Percentiles rank a stretch among this genome's conserved stretches.
phyloP scores from a whole-genome alignment of 2,888 invertebrate genomes.

The Imbricaverruca yamaguchii region DNA sequence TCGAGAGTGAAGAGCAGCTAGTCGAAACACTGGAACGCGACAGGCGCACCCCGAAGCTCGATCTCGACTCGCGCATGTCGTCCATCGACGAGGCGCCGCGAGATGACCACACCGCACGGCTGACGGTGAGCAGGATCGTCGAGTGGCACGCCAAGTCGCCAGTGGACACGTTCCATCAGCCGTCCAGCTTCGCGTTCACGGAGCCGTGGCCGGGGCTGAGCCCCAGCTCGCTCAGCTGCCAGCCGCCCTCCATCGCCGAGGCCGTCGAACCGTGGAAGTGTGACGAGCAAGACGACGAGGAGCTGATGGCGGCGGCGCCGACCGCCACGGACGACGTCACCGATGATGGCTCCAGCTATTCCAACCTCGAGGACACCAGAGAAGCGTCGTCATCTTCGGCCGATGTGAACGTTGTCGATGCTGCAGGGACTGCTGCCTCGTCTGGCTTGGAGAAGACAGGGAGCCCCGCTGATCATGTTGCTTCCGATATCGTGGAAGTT shows the following conservation, averaged over 20 bases:
- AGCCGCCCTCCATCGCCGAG: neutral
- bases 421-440: no score
- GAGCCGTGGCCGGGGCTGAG: neutral
- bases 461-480: no score
- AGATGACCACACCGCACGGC: neutral
- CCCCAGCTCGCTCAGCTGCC: neutral
- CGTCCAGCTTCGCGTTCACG: neutral
- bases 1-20: neutral
- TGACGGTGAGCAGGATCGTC: neutral
- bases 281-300: no score
- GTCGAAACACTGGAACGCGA: neutral
- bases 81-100: neutral
- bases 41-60: neutral
- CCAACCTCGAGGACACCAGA: neutral
- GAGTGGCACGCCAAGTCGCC: conserved; percentile 9
- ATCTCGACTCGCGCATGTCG: conserved; percentile 10
- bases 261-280: neutral
- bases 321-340: neutral
- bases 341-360: neutral
- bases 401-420: neutral
- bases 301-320: neutral
- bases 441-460: no score
- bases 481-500: no score
- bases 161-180: neutral
- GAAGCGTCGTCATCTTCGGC: neutral